These are phyloP conservation scores for Monoplex corrugatus DNA, from an alignment of 2,888 invertebrate species.

Conservation along the genomic window DNA sequence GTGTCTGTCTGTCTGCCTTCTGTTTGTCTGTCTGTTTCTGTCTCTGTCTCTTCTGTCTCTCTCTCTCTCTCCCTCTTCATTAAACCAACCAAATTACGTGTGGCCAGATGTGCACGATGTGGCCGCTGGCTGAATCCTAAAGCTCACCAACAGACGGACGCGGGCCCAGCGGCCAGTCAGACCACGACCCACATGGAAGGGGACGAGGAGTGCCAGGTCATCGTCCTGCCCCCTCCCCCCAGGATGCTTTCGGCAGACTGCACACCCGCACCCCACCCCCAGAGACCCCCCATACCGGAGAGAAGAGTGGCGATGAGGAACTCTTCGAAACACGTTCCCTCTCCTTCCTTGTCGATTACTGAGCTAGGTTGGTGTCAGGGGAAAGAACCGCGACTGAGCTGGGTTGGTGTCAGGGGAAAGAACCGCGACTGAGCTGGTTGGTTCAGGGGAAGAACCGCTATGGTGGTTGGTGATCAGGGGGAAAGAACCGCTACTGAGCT, in stretches of 20 bases:
- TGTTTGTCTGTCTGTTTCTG: too few relatives aligned
- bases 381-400: too few relatives aligned
- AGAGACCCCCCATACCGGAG: too few relatives aligned
- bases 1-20: too few relatives aligned
- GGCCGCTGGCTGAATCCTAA: neutral
- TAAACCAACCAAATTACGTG: too few relatives aligned
- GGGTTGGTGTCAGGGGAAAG: too few relatives aligned
- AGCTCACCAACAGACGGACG: neutral
- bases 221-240: neutral
- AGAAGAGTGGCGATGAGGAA: neutral
- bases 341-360: neutral
- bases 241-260: neutral
- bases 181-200: neutral
- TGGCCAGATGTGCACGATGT: neutral
- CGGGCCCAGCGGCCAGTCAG: neutral
- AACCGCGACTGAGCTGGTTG: too few relatives aligned
- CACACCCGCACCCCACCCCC: neutral
- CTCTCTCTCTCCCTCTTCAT: too few relatives aligned
- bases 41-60: too few relatives aligned
- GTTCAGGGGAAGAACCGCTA: neutral
- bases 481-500: too few relatives aligned
- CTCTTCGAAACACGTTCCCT: neutral
- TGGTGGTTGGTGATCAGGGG: too few relatives aligned
- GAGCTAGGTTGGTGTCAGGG: too few relatives aligned
- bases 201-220: neutral